Evolutionary conservation across 2,113 vertebrate species (phyloP), one percentile per base, ranked within the genome.

Genomic region (Mionectes macconnelli): DNA sequence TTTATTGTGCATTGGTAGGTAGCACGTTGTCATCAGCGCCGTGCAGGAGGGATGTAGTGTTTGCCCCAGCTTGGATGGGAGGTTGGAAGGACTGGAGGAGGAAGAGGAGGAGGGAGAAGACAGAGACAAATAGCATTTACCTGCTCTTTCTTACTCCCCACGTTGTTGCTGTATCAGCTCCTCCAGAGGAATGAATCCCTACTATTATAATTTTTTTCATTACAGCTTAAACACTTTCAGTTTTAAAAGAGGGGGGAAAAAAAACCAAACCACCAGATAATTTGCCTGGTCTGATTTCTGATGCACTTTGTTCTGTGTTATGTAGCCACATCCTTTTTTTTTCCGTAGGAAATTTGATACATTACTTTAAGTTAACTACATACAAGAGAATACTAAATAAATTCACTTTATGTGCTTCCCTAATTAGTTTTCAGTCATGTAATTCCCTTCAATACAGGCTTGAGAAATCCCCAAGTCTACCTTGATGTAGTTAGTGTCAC

Each of bases 401-500:
- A 95, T 96, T 96, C 89, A 95, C 83, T 94, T 92, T 97, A 96
- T 95, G 93, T 93, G 69, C 93, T 97, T 96, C 80, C 74, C 89
- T 96, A 96, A 97, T 97, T 97, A 96, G 93, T 97, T 97, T 97
- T 97, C 84, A 96, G 91, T 85, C 90, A 94, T 97, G 92, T 96
- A 96, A 97, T 96, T 98, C 96, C 87, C 92, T 94, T 96, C 93
- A 90, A 47, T 94, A 91, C 37, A 77, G 90, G 97, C 87, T 49
- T 75, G 87, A 97, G 93, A 93, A 96, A 96, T 97, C 91, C 96
- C 96, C 91, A 97, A 94, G 93, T 94, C 92, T 97, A 96, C 93
- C 84, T 91, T 98, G 96, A 97, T 96, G 95, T 97, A 97, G 95
- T 96, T 97, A 97, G 89, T 93, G 89, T 96, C 96, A 84, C 94